These are phyloP conservation scores for Eurytemora carolleeae DNA, from an alignment of 1,140 invertebrate genomes.

Conservation along the genomic window DNA sequence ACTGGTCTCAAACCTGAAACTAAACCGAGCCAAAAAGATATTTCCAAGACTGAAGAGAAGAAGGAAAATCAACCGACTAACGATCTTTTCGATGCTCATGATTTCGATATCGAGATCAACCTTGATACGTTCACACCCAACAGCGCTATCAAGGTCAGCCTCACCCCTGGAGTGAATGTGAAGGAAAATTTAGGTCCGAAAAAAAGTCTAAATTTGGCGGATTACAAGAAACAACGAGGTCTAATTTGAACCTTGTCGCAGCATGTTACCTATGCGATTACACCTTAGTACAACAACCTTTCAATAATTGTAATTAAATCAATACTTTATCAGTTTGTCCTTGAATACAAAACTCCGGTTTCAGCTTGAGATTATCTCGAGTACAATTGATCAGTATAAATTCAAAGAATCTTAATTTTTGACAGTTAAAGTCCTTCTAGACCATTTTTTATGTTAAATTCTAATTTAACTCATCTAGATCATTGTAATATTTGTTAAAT, in stretches of 20 bases:
- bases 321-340: not conserved
- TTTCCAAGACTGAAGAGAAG: not conserved
- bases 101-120: not conserved
- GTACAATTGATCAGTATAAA: not conserved
- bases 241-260: conserved; percentile 44
- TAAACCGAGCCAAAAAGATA: too few relatives aligned
- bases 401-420: not conserved
- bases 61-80: not conserved
- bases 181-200: conserved; percentile 32
- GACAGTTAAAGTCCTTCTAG: not conserved
- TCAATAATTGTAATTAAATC: not conserved
- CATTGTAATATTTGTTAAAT: too few relatives aligned
- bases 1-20: too few relatives aligned
- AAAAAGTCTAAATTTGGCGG: conserved; percentile 76
- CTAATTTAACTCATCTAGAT: too few relatives aligned
- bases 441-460: too few relatives aligned
- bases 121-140: not conserved
- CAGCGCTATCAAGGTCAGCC: not conserved
- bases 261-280: not conserved
- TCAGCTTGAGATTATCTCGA: not conserved
- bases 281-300: not conserved
- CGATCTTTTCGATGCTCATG: not conserved
- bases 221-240: conserved; percentile 87
- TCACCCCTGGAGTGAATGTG: not conserved
- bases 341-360: not conserved